Conservation (phyloP, 2,888 invertebrate genomes). For the Epinotia nisella region DNA sequence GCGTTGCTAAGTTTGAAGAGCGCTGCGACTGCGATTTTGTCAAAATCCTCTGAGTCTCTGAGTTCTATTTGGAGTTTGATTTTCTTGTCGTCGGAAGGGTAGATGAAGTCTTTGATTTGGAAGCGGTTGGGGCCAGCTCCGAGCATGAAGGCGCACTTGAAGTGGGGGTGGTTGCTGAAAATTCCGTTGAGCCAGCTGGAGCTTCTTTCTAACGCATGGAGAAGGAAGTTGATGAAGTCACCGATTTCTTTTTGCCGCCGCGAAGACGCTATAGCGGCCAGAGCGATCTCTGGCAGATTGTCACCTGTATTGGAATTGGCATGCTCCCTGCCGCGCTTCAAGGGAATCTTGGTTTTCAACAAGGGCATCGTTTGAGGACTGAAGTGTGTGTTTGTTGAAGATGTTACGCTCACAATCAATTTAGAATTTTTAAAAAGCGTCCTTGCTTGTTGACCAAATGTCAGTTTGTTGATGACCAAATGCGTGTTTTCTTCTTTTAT, state of each 20-base stretch:
- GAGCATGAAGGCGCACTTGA: conserved; percentile 71
- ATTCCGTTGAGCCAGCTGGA: conserved; percentile 71
- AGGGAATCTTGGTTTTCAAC: conserved; percentile 58
- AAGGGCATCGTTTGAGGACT: conserved; percentile 53
- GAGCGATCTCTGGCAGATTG: conserved; percentile 65
- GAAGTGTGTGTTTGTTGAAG: not conserved
- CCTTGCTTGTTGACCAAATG: conserved; percentile 6
- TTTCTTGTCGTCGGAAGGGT: conserved; percentile 65
- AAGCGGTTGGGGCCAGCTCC: conserved; percentile 78
- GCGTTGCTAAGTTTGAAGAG: conserved; percentile 64
- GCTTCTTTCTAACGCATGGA: conserved; percentile 70
- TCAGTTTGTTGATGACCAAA: not conserved
- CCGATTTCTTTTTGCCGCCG: conserved; percentile 72
- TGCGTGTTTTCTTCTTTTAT: conserved; percentile 6
- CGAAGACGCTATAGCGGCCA: conserved; percentile 73
- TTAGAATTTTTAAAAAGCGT: conserved; percentile 57
- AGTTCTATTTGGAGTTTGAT: conserved; percentile 74
- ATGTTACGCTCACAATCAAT: conserved; percentile 51
- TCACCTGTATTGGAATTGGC: conserved; percentile 57
- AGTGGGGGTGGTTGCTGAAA: conserved; percentile 67
- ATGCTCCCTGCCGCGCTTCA: conserved; percentile 57
- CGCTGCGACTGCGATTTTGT: conserved; percentile 75
- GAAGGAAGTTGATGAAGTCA: conserved; percentile 72
- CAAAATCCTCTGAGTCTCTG: conserved; percentile 73
- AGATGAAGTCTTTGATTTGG: conserved; percentile 73